Evolutionary conservation across 2,888 invertebrate genomes (phyloP), one percentile per base, ranked within the genome.

Genomic region (Yponomeuta cagnagella): DNA sequence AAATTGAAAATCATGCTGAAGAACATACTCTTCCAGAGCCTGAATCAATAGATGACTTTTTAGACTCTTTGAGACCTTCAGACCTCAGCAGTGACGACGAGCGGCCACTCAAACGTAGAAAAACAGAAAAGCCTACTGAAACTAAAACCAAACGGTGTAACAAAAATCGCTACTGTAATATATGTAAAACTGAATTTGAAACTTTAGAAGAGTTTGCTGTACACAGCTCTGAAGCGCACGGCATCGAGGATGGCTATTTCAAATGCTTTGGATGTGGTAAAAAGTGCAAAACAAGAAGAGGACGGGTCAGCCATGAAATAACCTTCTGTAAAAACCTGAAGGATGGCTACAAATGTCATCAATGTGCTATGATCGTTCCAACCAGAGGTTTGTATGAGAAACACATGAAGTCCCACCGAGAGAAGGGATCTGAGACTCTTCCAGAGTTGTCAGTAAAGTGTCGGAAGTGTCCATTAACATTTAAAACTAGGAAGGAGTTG

Each of bases 241-340:
- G 89, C 0, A 81, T 88, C 23, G 83, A 86, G 73, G 83, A 78
- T 0, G 80, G 79, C 0, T 10, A 77, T 1, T 88, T 80, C 63
- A 87, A 85, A 74, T 92, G 91, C 76, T 91, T 87, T 72, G 91
- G 91, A 0, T 92, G 91, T 71, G 85, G 85, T 2, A 89, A 86
- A 48, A 75, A 77, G 1, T 89, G 87, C 72, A 85, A 82, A 76
- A 84, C 75, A 58, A 75, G 80, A 12, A 87, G 85, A 73, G 76
- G 79, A 0, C 76, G 89, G 0, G 73, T 83, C 0, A 78, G 82
- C 0, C 91, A 91, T 69, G 91, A 90, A 74, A 72, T 76, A 0
- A 80, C 83, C 12, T 86, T 82, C 71, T 91, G 91, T 76, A 88
- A 86, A 79, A 82, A 79, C 0, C 74, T 91, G 1, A 85, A 84